Conservation (phyloP, 53 echinoderm and acorn worm genomes). For the Henricia sp. region DNA sequence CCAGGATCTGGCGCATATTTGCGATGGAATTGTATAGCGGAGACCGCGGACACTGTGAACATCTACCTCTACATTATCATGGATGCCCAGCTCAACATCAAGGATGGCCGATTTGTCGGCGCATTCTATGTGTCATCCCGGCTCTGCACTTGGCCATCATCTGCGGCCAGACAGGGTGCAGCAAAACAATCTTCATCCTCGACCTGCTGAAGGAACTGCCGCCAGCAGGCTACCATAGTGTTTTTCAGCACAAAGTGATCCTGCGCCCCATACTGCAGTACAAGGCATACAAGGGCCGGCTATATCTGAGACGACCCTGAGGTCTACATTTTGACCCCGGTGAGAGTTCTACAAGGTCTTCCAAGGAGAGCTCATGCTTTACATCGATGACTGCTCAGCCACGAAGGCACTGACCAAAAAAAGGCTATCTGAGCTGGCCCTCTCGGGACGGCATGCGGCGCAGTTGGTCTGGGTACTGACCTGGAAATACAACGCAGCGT, state of each 20-base stretch:
- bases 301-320: slow-evolving; percentile 37
- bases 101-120: not conserved
- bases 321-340: slow-evolving; percentile 39
- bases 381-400: slow-evolving; percentile 36
- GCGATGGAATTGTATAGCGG: too few relatives aligned
- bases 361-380: slow-evolving; percentile 12
- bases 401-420: slow-evolving; percentile 34
- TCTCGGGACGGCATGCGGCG: slow-evolving; percentile 28
- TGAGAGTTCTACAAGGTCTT: slow-evolving; percentile 10
- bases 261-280: too few relatives aligned
- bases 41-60: too few relatives aligned
- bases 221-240: too few relatives aligned
- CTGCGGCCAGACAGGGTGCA: too few relatives aligned
- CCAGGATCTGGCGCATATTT: too few relatives aligned
- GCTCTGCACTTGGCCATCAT: too few relatives aligned
- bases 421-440: slow-evolving; percentile 37
- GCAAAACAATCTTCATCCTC: too few relatives aligned
- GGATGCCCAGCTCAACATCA: not conserved
- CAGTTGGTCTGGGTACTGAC: slow-evolving; percentile 35
- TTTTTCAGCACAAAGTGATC: too few relatives aligned
- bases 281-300: too few relatives aligned
- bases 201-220: too few relatives aligned
- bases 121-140: not conserved
- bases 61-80: too few relatives aligned
- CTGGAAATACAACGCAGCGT: slow-evolving; percentile 37